phyloP scores from a whole-genome alignment of 1,140 invertebrate species.

The Anoplophora glabripennis region DNA sequence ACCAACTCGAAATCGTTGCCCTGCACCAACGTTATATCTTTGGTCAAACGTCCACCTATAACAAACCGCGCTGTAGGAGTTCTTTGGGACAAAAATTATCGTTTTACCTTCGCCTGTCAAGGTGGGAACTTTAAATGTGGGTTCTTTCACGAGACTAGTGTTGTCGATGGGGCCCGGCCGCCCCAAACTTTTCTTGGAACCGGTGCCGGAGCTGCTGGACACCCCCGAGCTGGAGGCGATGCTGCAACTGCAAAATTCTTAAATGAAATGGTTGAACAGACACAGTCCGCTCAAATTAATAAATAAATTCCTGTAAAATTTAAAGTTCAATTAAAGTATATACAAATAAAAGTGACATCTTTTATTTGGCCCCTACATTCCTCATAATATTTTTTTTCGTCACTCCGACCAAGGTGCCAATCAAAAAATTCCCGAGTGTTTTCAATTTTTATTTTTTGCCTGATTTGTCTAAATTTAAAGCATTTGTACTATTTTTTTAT shows the following conservation, averaged over 20 bases:
- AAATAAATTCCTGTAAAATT: no score
- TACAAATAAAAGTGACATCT: no score
- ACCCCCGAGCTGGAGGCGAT: slow-evolving; percentile 60
- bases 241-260: slow-evolving; percentile 48
- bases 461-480: no score
- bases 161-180: slow-evolving; percentile 79
- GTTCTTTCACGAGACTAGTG: slow-evolving; percentile 60
- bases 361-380: no score
- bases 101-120: slow-evolving; percentile 73
- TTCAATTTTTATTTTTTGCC: no score
- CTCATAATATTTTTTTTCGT: no score
- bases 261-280: background rate
- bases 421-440: no score
- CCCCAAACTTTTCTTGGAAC: slow-evolving; percentile 44
- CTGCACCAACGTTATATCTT: slow-evolving; percentile 66
- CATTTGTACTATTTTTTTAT: no score
- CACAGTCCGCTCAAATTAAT: no score
- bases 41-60: slow-evolving; percentile 66
- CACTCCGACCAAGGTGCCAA: no score
- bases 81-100: background rate
- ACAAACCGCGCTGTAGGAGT: background rate
- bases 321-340: no score
- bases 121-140: slow-evolving; percentile 62
- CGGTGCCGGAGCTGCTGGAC: slow-evolving; percentile 49
- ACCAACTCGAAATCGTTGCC: slow-evolving; percentile 80